Conservation (phyloP, 2,113 vertebrate species). For the Sceloporus undulatus region DNA sequence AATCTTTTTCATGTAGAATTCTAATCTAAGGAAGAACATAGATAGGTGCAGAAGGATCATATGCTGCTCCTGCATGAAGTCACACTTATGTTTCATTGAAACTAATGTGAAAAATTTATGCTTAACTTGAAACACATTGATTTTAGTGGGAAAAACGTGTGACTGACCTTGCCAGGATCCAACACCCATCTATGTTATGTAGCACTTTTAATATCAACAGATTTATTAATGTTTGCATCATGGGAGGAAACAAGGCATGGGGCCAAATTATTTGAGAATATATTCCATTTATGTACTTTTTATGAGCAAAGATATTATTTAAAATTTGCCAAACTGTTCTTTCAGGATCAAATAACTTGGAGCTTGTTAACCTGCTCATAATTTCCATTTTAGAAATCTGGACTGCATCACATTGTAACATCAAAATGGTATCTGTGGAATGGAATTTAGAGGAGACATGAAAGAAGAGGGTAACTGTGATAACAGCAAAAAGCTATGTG, state of each 20-base stretch:
- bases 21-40: no score
- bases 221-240: not conserved
- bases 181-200: not conserved
- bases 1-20: no score
- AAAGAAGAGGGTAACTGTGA: slow-evolving; percentile 45
- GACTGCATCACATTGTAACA: slow-evolving; percentile 38
- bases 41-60: no score
- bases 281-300: not conserved
- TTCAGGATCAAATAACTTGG: not conserved
- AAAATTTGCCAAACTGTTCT: not conserved
- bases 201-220: not conserved
- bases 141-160: not conserved
- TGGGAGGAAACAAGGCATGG: not conserved
- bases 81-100: not conserved
- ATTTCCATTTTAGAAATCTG: slow-evolving; percentile 39
- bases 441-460: slow-evolving; percentile 40
- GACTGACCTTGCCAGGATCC: not conserved
- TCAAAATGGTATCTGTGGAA: slow-evolving; percentile 39
- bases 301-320: not conserved
- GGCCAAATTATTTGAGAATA: not conserved
- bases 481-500: slow-evolving; percentile 51
- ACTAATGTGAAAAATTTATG: not conserved
- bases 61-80: no score
- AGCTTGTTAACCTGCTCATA: slow-evolving; percentile 23
- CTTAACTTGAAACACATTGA: not conserved